These are phyloP conservation scores for Orthonychiurus folsomi DNA, from an alignment of 2,888 invertebrate species.

Conservation along the genomic window DNA sequence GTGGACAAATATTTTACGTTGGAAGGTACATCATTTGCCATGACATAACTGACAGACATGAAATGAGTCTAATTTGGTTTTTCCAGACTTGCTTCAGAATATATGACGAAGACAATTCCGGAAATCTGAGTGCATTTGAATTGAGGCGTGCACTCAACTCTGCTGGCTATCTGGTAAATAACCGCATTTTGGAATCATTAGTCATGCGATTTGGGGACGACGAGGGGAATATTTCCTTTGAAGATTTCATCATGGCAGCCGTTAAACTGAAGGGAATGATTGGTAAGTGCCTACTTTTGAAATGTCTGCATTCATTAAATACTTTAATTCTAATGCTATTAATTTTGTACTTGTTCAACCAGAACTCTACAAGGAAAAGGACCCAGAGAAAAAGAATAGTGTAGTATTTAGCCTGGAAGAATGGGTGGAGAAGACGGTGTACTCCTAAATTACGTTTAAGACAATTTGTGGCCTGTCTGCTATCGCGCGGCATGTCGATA, in stretches of 20 bases:
- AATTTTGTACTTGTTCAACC: slow-evolving; percentile 41
- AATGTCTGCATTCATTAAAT: not conserved
- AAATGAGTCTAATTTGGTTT: too few species aligned
- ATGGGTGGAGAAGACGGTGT: slow-evolving; percentile 81
- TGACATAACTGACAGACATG: too few species aligned
- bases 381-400: slow-evolving; percentile 58
- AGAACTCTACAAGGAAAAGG: slow-evolving; percentile 75
- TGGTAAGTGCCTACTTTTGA: slow-evolving; percentile 52
- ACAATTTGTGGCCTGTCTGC: too few species aligned
- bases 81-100: slow-evolving; percentile 76
- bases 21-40: slow-evolving; percentile 61
- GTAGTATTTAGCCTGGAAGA: slow-evolving; percentile 83
- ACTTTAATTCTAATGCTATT: slow-evolving; percentile 40
- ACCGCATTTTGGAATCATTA: slow-evolving; percentile 74
- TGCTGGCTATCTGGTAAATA: slow-evolving; percentile 83
- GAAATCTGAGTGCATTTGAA: slow-evolving; percentile 70
- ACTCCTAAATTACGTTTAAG: slow-evolving; percentile 68
- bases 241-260: slow-evolving; percentile 89
- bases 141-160: slow-evolving; percentile 75
- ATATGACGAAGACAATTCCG: slow-evolving; percentile 70
- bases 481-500: too few species aligned
- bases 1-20: slow-evolving; percentile 73
- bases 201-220: slow-evolving; percentile 82
- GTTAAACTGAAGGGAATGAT: slow-evolving; percentile 90
- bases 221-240: slow-evolving; percentile 76